Conservation (phyloP, 1,140 invertebrate genomes). For the Araneus ventricosus region DNA sequence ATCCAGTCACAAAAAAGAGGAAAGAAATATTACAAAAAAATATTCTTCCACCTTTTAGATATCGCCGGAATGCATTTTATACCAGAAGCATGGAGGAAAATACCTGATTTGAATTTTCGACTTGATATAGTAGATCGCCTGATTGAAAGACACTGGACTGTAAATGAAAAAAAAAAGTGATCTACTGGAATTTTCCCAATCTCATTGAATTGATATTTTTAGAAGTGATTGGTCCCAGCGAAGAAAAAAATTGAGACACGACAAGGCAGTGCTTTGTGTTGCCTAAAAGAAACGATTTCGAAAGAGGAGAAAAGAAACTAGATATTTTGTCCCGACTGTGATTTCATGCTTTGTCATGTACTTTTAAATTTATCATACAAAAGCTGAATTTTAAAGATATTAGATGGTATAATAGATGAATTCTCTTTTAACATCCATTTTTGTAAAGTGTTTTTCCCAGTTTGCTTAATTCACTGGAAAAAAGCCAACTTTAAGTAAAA, state of each 20-base stretch:
- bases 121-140: constrained; percentile 46
- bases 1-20: constrained; percentile 34
- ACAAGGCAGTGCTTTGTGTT: constrained; percentile 60
- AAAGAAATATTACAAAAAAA: constrained; percentile 68
- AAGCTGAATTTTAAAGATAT: constrained; percentile 54
- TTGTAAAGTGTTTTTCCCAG: no score
- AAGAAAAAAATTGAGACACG: constrained; percentile 64
- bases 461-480: no score
- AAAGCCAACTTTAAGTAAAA: no score
- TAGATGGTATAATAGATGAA: no score
- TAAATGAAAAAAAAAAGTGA: not conserved
- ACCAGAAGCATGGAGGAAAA: constrained; percentile 59
- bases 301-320: constrained; percentile 63
- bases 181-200: not conserved
- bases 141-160: constrained; percentile 25
- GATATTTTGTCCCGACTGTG: constrained; percentile 59
- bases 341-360: constrained; percentile 26
- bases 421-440: no score
- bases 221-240: constrained; percentile 46
- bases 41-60: constrained; percentile 48
- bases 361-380: constrained; percentile 61
- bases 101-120: constrained; percentile 46
- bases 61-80: constrained; percentile 50
- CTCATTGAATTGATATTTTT: constrained; percentile 39
- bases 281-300: constrained; percentile 30